Conservation (phyloP, 2,888 invertebrate species). For the Saturnia japonica region DNA sequence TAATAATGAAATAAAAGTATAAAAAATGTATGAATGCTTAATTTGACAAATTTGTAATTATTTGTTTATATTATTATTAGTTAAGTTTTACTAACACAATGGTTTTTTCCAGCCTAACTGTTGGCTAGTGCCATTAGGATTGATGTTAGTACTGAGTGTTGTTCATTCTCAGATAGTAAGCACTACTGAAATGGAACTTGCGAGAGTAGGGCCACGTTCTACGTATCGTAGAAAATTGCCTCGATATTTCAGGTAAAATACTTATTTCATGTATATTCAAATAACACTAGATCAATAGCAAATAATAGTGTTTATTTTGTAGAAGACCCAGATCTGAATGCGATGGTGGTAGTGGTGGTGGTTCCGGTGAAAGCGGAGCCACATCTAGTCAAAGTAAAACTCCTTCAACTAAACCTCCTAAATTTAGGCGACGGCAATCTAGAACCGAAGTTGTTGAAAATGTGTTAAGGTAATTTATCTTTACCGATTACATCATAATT, state of each 20-base stretch:
- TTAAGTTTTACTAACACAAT: background rate
- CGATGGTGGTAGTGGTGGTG: constrained; percentile 71
- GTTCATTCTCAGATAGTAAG: constrained; percentile 79
- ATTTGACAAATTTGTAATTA: background rate
- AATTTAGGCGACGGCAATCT: constrained; percentile 66
- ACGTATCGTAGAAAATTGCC: constrained; percentile 68
- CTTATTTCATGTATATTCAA: constrained; percentile 1
- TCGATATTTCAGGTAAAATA: constrained; percentile 63
- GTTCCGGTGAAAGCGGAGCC: constrained; percentile 74
- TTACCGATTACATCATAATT: background rate
- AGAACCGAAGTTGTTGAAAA: constrained; percentile 61
- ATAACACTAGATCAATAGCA: background rate
- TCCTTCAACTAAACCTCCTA: constrained; percentile 58
- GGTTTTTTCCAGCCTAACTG: constrained; percentile 60
- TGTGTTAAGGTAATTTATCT: constrained; percentile 57
- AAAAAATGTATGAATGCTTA: background rate
- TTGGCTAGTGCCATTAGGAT: constrained; percentile 70
- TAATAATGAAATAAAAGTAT: background rate
- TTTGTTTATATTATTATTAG: background rate
- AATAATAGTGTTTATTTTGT: constrained; percentile 11
- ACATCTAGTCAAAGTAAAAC: constrained; percentile 72
- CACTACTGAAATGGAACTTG: constrained; percentile 76
- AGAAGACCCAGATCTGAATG: constrained; percentile 68
- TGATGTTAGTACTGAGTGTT: constrained; percentile 73
- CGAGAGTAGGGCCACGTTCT: constrained; percentile 66